Evolutionary conservation across 2,797 vertebrate species (phyloP), one percentile per base, ranked within the genome.

Genomic region (Lerista edwardsae): DNA sequence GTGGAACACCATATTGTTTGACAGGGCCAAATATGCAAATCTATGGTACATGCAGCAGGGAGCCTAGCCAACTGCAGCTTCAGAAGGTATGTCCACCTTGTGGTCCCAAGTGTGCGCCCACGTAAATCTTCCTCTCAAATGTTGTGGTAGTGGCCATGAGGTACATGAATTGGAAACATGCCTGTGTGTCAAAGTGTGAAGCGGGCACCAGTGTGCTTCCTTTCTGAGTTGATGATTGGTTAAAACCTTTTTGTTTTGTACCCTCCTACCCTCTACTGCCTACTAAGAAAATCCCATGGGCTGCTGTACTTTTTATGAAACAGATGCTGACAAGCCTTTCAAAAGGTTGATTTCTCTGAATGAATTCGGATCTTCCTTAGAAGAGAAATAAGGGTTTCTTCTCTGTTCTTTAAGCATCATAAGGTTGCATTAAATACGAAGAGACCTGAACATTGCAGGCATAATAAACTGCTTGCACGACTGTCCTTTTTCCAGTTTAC

Each of bases 401-500:
- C 47, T 59, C 23, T n/a, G 41, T 17, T 36, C 34, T 57, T 44
- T 25, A 92, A 76, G 90, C 90, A 83, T 90, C 90, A 17, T 89
- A 91, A 94, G 89, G 87, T 93, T 90, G 86, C 92, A 87, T 88
- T 51, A 94, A 93, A 80, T 65, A 75, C 91, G 85, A 76, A 89
- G 87, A 93, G 86, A 84, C 19, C 82, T 89, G 89, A 93, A 93
- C 85, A 90, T 91, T 90, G 93, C 91, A 93, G 85, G 86, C 90
- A 88, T 87, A 91, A 88, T 79, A 39, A 68, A 88, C 72, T 87
- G 89, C 93, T 92, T 89, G 92, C 92, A 92, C 86, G 84, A 87
- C 91, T 90, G 89, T 94, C 91, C 87, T 93, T 93, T 91, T 93
- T 92, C 91, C 93, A 83, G 89, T 93, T 89, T 92, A 93, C 92